These are phyloP conservation scores for Paralichthys olivaceus DNA, from an alignment of 2,113 vertebrate species.

Conservation along the genomic window DNA sequence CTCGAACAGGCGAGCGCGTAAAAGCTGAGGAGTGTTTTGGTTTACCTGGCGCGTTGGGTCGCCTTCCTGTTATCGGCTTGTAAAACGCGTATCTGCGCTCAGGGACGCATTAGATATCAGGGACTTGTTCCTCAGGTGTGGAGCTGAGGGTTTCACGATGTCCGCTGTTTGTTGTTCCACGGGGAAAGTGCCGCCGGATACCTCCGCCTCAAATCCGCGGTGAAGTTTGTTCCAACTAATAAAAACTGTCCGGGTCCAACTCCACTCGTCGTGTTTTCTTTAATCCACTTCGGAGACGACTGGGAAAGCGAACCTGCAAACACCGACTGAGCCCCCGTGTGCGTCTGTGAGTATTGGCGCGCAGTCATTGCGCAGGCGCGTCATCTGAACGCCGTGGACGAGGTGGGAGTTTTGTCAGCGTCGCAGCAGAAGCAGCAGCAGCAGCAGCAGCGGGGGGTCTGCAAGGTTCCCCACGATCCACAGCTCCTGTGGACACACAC, in stretches of 20 bases:
- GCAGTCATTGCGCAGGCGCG: slow-evolving; percentile 66
- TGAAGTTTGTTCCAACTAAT: slow-evolving; percentile 28
- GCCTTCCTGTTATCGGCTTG: too few relatives aligned
- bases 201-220: slow-evolving; percentile 28
- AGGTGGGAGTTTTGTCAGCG: slow-evolving; percentile 33
- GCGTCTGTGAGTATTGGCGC: background rate
- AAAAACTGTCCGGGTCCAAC: too few relatives aligned
- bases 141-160: slow-evolving; percentile 25
- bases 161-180: background rate
- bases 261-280: too few relatives aligned
- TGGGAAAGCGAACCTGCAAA: too few relatives aligned
- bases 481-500: too few relatives aligned
- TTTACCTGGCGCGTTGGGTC: slow-evolving; percentile 40
- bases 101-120: background rate
- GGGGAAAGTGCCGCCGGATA: slow-evolving; percentile 7
- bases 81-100: background rate
- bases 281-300: too few relatives aligned
- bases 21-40: background rate
- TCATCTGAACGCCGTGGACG: slow-evolving; percentile 32
- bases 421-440: too few relatives aligned
- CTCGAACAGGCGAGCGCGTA: accelerated
- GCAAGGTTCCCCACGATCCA: too few relatives aligned
- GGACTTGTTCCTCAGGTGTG: slow-evolving; percentile 14
- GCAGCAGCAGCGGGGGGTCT: too few relatives aligned
- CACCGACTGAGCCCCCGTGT: background rate